A percentile compares a stretch with the other conserved stretches of the same genome.
phyloP scores from a whole-genome alignment of 2,113 vertebrate genomes.

The Herpetotheres cachinnans region DNA sequence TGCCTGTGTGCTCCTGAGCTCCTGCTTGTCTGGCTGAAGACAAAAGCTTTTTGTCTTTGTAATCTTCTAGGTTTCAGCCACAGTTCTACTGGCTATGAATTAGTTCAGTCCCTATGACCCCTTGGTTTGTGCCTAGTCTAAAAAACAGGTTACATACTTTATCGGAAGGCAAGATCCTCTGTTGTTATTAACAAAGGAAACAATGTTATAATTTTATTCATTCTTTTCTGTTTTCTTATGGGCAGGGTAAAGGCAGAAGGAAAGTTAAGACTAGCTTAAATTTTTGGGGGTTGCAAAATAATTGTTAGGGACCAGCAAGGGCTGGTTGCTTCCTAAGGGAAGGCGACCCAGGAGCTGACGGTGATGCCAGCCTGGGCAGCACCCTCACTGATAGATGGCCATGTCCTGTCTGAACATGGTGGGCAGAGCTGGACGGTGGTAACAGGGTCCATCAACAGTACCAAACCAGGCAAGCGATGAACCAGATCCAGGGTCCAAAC shows the following conservation, averaged over 20 bases:
- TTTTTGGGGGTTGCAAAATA: not conserved
- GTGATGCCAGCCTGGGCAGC: not conserved
- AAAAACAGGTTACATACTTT: not conserved
- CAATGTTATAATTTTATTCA: not conserved
- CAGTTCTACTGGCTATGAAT: not conserved
- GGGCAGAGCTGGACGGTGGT: not conserved
- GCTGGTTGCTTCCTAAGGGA: not conserved
- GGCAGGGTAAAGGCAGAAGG: not conserved
- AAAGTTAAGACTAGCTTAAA: not conserved
- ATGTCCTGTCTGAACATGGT: not conserved
- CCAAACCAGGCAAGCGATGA: not conserved
- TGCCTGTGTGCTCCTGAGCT: not conserved
- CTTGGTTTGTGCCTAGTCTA: not conserved
- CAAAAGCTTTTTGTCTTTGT: not conserved
- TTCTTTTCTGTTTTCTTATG: not conserved
- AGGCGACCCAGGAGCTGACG: not conserved
- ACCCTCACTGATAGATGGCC: not conserved
- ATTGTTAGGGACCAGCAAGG: not conserved
- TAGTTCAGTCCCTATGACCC: not conserved
- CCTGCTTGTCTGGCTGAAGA: not conserved
- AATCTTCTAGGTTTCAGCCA: not conserved
- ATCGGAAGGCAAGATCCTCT: not conserved
- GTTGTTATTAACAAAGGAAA: not conserved
- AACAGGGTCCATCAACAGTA: not conserved
- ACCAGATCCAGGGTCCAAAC: not conserved